Base-by-base conservation (phyloP, 2,113 vertebrate species). In the Oryzias woworae region DNA sequence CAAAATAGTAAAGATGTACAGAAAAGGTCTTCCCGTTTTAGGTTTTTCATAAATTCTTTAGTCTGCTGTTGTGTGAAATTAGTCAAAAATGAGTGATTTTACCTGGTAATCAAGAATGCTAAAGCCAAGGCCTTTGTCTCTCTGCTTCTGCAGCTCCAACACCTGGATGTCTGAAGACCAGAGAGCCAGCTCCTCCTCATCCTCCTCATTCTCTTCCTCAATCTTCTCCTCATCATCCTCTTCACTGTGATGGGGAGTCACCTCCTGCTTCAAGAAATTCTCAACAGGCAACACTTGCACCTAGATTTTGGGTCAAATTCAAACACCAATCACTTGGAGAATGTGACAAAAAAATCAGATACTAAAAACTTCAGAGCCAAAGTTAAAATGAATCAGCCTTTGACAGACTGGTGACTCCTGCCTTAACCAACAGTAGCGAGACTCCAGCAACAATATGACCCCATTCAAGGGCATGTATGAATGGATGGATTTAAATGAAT, bases 51-150 rank as follows among this genome's bases (percentile, higher is more conserved):
- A n/a, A 47, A 47, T 47, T 2, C n/a, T 47, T 47, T 8, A n/a
- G 45, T n/a, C 45, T 7, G 5, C 16, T 7, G 16, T 47, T 47
- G 17, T 18, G 6, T 47, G 16, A n/a, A 47, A 8, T n/a, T 5
- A 47, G 3, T n/a, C 3, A 7, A 5, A 47, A 16, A 5, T 16
- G 1, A 43, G 20, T 15, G 17, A 4, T 14, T 5, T 60, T 90
- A 99, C 97, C 96, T 98, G 96, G 73, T 99, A 99, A 77, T 99
- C 97, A 53, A 99, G 91, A 87, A 99, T 95, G 90, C 97, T 98
- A 93, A 99, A 98, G 78, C 97, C 97, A 16, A 99, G 92, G 45
- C 97, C 95, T 72, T 91, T 90, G 24, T 85, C 90, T 67, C 89
- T 48, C 26, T 86, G 94, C 73, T 99, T 99, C 58, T 93, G 85